These are phyloP conservation scores for Leuciscus idus DNA, from an alignment of 2,113 vertebrate genomes.

Conservation along the genomic window DNA sequence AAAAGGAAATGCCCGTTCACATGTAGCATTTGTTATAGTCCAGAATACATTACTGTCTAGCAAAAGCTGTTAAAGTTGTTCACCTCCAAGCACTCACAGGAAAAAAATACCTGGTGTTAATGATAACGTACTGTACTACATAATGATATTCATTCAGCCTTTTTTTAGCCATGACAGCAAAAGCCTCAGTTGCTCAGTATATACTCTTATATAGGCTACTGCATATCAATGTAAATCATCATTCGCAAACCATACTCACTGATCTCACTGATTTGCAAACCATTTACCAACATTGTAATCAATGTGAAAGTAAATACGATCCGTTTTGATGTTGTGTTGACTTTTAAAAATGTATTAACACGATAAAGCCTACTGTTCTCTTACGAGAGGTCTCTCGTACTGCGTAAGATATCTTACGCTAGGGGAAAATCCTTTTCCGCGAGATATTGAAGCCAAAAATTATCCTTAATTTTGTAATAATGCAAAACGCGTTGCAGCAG, in stretches of 20 bases:
- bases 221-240: not conserved
- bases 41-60: not conserved
- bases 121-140: slow-evolving; percentile 6
- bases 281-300: too few relatives aligned
- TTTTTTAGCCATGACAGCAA: not conserved
- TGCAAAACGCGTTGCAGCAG: too few relatives aligned
- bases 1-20: not conserved
- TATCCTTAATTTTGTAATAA: too few relatives aligned
- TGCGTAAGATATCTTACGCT: too few relatives aligned
- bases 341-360: too few relatives aligned
- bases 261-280: too few relatives aligned
- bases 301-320: not conserved
- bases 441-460: too few relatives aligned
- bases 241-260: not conserved
- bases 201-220: not conserved
- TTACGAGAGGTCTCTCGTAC: too few relatives aligned
- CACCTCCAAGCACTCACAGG: not conserved
- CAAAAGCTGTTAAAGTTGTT: slow-evolving; percentile 4
- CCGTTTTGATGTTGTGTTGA: not conserved
- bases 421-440: too few relatives aligned
- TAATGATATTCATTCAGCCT: slow-evolving; percentile 13
- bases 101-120: slow-evolving; percentile 8
- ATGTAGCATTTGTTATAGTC: not conserved
- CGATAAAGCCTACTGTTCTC: too few relatives aligned
- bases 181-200: not conserved